Percentiles rank a stretch among this genome's conserved stretches.
These are phyloP conservation scores for Podabrus alpinus DNA, from an alignment of 2,888 invertebrate species.

Conservation along the genomic window DNA sequence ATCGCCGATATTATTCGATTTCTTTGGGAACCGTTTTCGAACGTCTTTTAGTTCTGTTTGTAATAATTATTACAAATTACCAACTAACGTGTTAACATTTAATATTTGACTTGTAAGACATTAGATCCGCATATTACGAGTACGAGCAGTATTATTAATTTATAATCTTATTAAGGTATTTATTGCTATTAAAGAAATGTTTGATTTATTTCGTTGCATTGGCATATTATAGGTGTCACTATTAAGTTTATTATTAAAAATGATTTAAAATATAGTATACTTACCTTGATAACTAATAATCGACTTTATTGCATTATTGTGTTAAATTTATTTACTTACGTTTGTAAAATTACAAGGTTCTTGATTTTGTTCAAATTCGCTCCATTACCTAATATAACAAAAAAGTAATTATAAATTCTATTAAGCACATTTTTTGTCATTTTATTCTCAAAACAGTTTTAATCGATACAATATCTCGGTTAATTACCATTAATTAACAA, in stretches of 20 bases:
- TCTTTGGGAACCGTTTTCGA: too few relatives aligned
- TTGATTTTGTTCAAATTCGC: not conserved
- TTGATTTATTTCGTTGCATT: not conserved
- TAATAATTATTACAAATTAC: too few relatives aligned
- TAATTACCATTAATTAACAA: conserved; percentile 2
- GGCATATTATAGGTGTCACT: not conserved
- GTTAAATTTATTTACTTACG: not conserved
- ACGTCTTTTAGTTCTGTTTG: too few relatives aligned
- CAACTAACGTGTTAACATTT: too few relatives aligned
- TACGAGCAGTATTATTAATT: too few relatives aligned
- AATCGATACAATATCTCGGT: not conserved
- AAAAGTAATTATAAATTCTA: not conserved
- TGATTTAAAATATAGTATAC: not conserved
- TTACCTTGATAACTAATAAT: not conserved
- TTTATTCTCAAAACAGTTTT: not conserved
- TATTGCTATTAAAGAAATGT: not conserved
- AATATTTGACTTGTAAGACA: too few relatives aligned
- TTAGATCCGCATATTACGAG: too few relatives aligned
- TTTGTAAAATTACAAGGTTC: not conserved
- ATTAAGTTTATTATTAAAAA: not conserved
- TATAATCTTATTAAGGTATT: not conserved
- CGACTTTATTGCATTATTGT: not conserved
- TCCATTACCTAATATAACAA: not conserved
- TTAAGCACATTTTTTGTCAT: not conserved
- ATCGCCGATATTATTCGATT: too few relatives aligned